Percentiles rank a stretch among this genome's conserved stretches.
Evolutionary conservation across 2,888 invertebrate species (phyloP).

Genomic region (Scaptomyza reducta): DNA sequence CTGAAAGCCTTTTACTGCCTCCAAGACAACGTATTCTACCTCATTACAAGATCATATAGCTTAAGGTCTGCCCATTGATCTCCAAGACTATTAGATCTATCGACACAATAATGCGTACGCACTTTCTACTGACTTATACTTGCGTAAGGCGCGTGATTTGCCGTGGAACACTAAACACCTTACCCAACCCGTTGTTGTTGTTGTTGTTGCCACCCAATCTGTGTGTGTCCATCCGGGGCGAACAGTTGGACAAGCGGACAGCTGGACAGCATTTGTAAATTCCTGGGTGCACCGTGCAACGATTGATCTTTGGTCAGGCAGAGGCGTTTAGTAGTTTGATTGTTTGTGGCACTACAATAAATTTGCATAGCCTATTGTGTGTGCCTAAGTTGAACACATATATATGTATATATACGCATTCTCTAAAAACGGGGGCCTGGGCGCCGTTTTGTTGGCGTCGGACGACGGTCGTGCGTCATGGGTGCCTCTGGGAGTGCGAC

Average conservation of each 20-base stretch:
- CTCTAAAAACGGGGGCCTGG: constrained; percentile 9
- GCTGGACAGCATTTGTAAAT: constrained; percentile 16
- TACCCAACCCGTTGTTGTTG: constrained; percentile 1
- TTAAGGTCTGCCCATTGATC: background rate
- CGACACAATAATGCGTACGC: background rate
- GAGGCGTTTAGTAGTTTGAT: constrained; percentile 63
- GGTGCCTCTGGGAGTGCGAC: constrained; percentile 44
- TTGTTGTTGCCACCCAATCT: constrained; percentile 6
- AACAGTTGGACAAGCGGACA: constrained; percentile 15
- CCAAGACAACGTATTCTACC: too few relatives aligned
- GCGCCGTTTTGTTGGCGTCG: constrained; percentile 28
- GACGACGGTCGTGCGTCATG: constrained; percentile 67
- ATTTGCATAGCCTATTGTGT: constrained; percentile 72
- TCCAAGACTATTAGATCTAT: background rate
- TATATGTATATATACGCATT: constrained; percentile 36
- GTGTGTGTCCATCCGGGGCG: constrained; percentile 26
- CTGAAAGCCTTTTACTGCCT: too few relatives aligned
- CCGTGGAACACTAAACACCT: background rate
- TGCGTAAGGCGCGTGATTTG: background rate
- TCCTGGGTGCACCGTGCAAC: constrained; percentile 37
- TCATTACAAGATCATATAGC: too few relatives aligned
- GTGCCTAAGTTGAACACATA: constrained; percentile 13
- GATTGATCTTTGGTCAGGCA: constrained; percentile 73
- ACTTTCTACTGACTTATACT: constrained; percentile 9
- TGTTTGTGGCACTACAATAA: constrained; percentile 63